These are phyloP conservation scores for Dryadula phaetusa DNA, from an alignment of 2,888 invertebrate genomes.

Conservation along the genomic window DNA sequence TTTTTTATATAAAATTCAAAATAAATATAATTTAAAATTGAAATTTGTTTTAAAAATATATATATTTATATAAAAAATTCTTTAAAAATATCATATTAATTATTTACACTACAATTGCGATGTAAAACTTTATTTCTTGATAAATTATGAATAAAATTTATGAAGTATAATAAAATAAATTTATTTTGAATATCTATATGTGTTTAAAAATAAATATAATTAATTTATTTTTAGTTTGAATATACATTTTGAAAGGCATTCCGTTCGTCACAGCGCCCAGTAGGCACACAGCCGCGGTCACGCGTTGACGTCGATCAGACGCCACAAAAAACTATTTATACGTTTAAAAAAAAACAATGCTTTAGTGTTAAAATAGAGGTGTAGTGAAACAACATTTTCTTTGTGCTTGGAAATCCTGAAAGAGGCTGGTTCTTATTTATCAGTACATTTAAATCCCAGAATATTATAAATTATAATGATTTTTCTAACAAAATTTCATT, in stretches of 20 bases:
- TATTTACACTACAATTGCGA: background rate
- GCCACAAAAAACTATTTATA: constrained; percentile 56
- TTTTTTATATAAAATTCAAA: constrained; percentile 51
- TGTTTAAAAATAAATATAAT: background rate
- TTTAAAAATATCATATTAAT: background rate
- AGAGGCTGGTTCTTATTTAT: constrained; percentile 57
- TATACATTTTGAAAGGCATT: constrained; percentile 57
- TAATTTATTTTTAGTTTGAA: constrained; percentile 25
- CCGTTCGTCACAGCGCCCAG: constrained; percentile 70
- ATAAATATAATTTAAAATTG: constrained; percentile 44
- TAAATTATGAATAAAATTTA: background rate
- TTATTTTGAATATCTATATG: background rate
- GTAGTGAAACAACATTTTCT: constrained; percentile 35
- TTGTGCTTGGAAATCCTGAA: constrained; percentile 49
- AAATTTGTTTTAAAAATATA: constrained; percentile 15
- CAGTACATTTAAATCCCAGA: background rate
- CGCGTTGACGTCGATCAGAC: constrained; percentile 71
- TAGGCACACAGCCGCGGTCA: constrained; percentile 65
- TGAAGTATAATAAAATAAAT: background rate
- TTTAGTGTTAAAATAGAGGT: constrained; percentile 56
- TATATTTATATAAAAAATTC: background rate
- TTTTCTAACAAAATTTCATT: background rate
- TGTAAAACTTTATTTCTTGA: background rate
- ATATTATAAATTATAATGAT: constrained; percentile 24
- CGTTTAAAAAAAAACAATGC: constrained; percentile 65